These are phyloP conservation scores for Hypsibius dujardini DNA, from an alignment of 1,140 invertebrate species.

Conservation along the genomic window DNA sequence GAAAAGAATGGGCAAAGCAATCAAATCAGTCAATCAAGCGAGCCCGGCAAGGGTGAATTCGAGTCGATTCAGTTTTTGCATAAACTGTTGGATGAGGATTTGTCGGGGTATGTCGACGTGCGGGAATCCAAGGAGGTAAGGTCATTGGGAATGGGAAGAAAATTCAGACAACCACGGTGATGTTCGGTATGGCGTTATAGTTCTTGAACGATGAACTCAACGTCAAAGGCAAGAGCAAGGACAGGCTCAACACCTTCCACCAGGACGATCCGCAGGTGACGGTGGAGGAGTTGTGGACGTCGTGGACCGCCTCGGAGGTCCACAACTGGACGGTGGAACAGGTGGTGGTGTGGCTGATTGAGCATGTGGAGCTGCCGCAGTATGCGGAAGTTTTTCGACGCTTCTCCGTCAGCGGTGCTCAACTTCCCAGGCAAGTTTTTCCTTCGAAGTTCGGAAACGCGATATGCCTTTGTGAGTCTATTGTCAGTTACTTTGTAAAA, in stretches of 20 bases:
- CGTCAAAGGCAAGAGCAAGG: conserved; percentile 8
- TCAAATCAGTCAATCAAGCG: neutral
- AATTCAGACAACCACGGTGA: neutral
- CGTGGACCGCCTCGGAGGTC: neutral
- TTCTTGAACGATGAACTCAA: conserved; percentile 16
- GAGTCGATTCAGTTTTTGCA: neutral
- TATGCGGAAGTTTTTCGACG: neutral
- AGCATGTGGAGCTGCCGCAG: conserved; percentile 7
- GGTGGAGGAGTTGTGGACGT: conserved; percentile 3
- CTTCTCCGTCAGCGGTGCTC: neutral
- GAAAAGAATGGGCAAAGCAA: no score
- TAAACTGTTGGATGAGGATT: neutral
- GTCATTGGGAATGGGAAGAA: no score
- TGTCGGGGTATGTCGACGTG: neutral
- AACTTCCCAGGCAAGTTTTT: neutral
- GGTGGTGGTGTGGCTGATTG: neutral
- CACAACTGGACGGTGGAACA: conserved; percentile 14
- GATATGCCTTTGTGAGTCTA: no score
- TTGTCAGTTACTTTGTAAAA: no score
- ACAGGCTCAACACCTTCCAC: neutral
- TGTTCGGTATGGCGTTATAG: neutral
- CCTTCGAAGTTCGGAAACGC: no score
- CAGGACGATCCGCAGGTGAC: conserved; percentile 5
- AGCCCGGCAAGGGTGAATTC: neutral
- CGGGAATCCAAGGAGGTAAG: neutral